Conservation (phyloP, 1,140 invertebrate genomes). For the Drosophila nikananu region DNA sequence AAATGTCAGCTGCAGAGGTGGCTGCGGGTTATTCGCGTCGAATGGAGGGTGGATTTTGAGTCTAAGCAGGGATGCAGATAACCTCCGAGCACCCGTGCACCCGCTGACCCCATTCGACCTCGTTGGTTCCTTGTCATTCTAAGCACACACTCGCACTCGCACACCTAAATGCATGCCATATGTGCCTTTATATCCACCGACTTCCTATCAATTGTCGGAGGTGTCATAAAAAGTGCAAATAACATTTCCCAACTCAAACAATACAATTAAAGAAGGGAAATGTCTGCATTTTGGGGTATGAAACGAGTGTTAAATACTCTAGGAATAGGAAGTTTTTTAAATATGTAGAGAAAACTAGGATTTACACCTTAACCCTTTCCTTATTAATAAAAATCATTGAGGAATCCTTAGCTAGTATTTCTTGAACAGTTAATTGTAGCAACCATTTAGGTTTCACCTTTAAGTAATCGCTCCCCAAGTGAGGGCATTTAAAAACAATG, state of each 20-base stretch:
- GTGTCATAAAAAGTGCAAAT: slow-evolving; percentile 67
- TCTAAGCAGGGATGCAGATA: slow-evolving; percentile 36
- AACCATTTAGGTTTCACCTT: not conserved
- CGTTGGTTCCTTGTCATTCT: slow-evolving; percentile 21
- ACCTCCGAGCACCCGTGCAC: slow-evolving; percentile 8
- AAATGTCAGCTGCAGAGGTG: slow-evolving; percentile 53
- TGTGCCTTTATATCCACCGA: slow-evolving; percentile 18
- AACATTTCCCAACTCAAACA: slow-evolving; percentile 71
- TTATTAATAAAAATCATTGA: not conserved
- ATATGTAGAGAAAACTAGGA: not conserved
- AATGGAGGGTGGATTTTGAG: slow-evolving; percentile 5
- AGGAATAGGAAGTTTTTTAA: not conserved
- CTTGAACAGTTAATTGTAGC: too few relatives aligned
- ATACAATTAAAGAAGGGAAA: slow-evolving; percentile 32
- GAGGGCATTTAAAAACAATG: slow-evolving; percentile 39
- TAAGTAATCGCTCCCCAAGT: slow-evolving; percentile 2
- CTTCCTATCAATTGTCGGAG: slow-evolving; percentile 67
- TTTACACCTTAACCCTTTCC: not conserved
- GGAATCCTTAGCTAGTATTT: too few relatives aligned
- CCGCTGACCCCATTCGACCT: slow-evolving; percentile 45
- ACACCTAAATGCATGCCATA: slow-evolving; percentile 1
- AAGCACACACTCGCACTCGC: slow-evolving; percentile 1
- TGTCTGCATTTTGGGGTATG: not conserved
- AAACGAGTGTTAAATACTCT: slow-evolving; percentile 7
- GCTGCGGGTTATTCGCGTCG: slow-evolving; percentile 1